Evolutionary conservation across 2,113 vertebrate genomes (phyloP), one percentile per base, ranked within the genome.

Genomic region (Mormyrus iriodes): DNA sequence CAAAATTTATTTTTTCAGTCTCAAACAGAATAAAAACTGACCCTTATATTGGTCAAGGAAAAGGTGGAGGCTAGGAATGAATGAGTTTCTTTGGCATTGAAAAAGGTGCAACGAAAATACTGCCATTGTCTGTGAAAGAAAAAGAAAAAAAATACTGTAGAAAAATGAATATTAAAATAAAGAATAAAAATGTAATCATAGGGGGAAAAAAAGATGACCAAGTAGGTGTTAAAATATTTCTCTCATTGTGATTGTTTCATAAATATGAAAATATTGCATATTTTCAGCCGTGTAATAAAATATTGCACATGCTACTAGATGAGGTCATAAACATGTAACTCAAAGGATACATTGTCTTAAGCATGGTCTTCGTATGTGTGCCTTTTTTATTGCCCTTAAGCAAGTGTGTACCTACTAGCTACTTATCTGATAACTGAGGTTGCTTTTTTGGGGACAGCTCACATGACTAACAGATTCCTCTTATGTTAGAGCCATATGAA

Each of bases 391-490:
- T 52, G 27, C 31, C 13, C 35, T 7, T 79, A 17, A 35, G 24
- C 48, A 51, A 46, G 24, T 52, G 12, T 85, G 49, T 85, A 6
- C 13, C 24, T 52, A 9, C 24, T 31, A 9, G n/a, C 44, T 51
- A 8, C 27, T 27, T 86, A 19, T 55, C 24, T 35, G 19, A 19
- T 35, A 35, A 35, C 51, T 86, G 51, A 52, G 27, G 3, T 86
- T 49, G 46, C 48, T 85, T 35, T 27, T 12, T 13, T 27, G n/a
- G 84, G 44, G 85, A 31, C 85, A 86, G 85, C 85, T 86, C 31
- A 53, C 85, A 21, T 86, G 84, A 86, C 48, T 35, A 55, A 52
- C 85, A 86, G 85, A 86, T 55, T 86, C 51, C 51, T 53, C 82
- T n/a, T 84, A 10, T 84, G 82, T 84, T 84, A n/a, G 82, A 42